These are phyloP conservation scores for Antitype chi DNA, from an alignment of 2,888 invertebrate genomes.

Conservation along the genomic window DNA sequence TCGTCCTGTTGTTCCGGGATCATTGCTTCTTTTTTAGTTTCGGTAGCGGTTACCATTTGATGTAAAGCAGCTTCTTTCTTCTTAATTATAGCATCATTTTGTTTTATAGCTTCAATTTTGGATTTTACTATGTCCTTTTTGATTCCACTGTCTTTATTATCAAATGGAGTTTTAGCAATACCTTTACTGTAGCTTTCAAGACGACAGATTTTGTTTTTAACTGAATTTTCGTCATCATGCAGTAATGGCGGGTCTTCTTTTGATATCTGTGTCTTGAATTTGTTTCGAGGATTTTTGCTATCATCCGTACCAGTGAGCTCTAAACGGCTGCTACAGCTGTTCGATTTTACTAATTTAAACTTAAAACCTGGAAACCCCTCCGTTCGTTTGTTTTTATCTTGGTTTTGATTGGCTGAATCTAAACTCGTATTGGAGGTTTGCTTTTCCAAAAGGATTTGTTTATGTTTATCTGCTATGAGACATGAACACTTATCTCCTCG, in stretches of 20 bases:
- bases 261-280: conserved; percentile 81
- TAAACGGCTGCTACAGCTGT: conserved; percentile 95
- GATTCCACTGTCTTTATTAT: conserved; percentile 80
- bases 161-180: conserved; percentile 85
- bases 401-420: conserved; percentile 74
- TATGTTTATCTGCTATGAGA: conserved; percentile 84
- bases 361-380: conserved; percentile 92
- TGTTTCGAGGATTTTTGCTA: conserved; percentile 85
- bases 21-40: conserved; percentile 67
- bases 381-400: conserved; percentile 78
- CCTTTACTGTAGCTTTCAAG: conserved; percentile 89
- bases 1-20: conserved; percentile 67
- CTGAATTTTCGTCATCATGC: conserved; percentile 87
- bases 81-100: conserved; percentile 59
- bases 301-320: conserved; percentile 94
- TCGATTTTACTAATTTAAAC: conserved; percentile 95
- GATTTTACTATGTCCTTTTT: conserved; percentile 71
- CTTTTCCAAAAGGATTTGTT: conserved; percentile 78
- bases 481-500: conserved; percentile 89
- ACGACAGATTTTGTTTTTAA: conserved; percentile 88
- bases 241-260: conserved; percentile 87
- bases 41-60: conserved; percentile 60
- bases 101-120: conserved; percentile 67
- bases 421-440: conserved; percentile 72
- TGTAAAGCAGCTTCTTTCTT: conserved; percentile 64